Percentiles rank a stretch among this genome's conserved stretches.
Evolutionary conservation across 2,113 vertebrate genomes (phyloP).

Genomic region (Poeciliopsis prolifica): DNA sequence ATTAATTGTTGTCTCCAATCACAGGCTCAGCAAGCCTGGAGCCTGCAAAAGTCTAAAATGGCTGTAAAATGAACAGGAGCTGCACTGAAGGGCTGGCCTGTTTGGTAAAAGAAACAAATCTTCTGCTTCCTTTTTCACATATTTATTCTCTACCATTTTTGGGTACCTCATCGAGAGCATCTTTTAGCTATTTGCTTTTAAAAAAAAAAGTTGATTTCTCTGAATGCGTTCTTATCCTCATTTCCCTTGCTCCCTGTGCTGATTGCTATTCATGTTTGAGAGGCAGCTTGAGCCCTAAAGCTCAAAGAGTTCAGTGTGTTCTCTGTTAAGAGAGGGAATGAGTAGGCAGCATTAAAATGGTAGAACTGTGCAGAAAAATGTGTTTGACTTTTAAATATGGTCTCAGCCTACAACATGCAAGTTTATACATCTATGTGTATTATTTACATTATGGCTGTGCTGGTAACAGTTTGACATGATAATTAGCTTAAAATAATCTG

Average conservation of each 20-base stretch:
- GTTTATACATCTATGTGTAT: background rate
- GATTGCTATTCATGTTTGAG: constrained; percentile 63
- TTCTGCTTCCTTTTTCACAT: constrained; percentile 26
- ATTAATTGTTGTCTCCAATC: constrained; percentile 65
- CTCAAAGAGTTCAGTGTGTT: constrained; percentile 55
- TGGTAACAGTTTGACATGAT: background rate
- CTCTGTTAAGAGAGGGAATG: constrained; percentile 25
- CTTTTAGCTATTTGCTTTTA: constrained; percentile 20
- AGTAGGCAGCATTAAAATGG: constrained; percentile 7
- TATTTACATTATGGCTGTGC: background rate
- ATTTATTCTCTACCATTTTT: constrained; percentile 11
- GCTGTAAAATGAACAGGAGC: constrained; percentile 38
- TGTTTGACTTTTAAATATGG: constrained; percentile 12
- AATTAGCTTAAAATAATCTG: background rate
- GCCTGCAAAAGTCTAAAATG: constrained; percentile 38
- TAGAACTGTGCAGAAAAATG: constrained; percentile 8
- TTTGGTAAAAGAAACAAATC: constrained; percentile 53
- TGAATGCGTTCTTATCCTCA: constrained; percentile 19
- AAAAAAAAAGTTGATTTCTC: background rate
- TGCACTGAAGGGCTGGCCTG: constrained; percentile 43
- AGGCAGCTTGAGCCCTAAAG: constrained; percentile 44
- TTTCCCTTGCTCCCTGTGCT: constrained; percentile 46
- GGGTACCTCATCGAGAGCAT: constrained; percentile 19
- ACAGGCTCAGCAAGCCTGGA: constrained; percentile 51
- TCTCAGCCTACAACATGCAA: background rate